Base-by-base conservation (phyloP, 2,888 invertebrate genomes). In the Drosophila gaucha region DNA sequence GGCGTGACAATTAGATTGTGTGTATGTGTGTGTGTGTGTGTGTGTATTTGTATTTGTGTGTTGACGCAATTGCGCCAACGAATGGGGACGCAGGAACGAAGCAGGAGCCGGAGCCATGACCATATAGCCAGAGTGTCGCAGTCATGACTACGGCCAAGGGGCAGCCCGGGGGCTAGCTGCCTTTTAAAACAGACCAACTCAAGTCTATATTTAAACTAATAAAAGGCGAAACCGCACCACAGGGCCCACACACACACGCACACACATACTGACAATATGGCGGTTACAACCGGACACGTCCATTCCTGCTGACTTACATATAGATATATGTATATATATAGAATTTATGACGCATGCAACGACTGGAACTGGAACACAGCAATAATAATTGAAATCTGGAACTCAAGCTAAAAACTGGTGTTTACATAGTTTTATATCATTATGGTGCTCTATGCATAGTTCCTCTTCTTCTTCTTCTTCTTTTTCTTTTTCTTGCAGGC, bases 201-300 rank as follows among this genome's bases (percentile, higher is more conserved):
- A 66, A 68, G 86, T 82, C 82, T 82, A 88, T 82, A 82, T 82
- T 86, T 82, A 88, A 86, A 88, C 83, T 82, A 88, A 82, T 82
- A 83, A 82, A 83, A 79, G 80, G 84, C 75, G 46, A 70, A 80
- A 56, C 67, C 80, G 52, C 74, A 60, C 33, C 12, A 64, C 47
- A 51, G 52, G 30, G 18, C 30, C 12, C 14, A 18, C 57, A 38
- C 43, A 55, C 38, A 57, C 30, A 20, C 20, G n/a, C 47, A 54
- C 30, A 28, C 26, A 57, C 18, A 39, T 16, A 20, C 16, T 22
- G 55, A 38, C 58, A 70, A 39, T 51, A 62, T 67, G 46, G 30
- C 57, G 57, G 57, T 57, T 82, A 47, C 46, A 55, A 65, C 68
- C 74, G 82, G 74, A 74, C 54, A 74, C 20, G 65, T 58, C 56